phyloP scores from a whole-genome alignment of 2,797 vertebrate species.

The Limosa lapponica region DNA sequence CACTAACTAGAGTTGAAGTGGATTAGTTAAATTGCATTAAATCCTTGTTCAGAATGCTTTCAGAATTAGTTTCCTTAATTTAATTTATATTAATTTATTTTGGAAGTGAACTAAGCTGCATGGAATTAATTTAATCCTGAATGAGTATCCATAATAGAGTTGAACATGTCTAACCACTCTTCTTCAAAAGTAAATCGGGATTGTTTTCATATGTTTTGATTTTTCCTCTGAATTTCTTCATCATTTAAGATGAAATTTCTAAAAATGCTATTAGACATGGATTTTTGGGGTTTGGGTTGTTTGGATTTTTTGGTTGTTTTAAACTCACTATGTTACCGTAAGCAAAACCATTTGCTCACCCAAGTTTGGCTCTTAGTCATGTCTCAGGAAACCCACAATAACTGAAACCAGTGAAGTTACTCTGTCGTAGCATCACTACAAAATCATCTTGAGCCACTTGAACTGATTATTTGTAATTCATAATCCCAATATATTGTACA shows the following conservation, averaged over 20 bases:
- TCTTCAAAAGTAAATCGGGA: neutral
- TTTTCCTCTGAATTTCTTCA: neutral
- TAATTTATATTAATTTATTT: slow-evolving; percentile 20
- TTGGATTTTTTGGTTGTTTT: neutral
- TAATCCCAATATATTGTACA: neutral
- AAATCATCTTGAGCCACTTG: neutral
- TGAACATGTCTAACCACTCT: neutral
- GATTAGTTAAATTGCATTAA: slow-evolving; percentile 10
- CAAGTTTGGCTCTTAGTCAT: neutral
- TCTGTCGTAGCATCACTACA: neutral
- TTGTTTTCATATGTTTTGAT: neutral
- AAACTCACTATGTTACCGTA: rapidly evolving
- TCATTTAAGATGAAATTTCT: neutral
- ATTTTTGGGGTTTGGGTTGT: rapidly evolving
- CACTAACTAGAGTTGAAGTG: neutral
- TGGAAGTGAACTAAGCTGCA: neutral
- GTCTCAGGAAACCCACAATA: neutral
- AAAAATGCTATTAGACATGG: neutral
- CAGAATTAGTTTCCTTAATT: neutral
- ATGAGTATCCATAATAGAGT: neutral
- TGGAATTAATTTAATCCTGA: slow-evolving; percentile 12
- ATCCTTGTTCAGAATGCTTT: neutral
- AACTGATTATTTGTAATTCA: neutral
- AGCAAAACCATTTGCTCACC: neutral
- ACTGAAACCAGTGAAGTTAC: neutral